A percentile compares a stretch with the other conserved stretches of the same genome.
These are phyloP conservation scores for Myathropa florea DNA, from an alignment of 2,888 invertebrate species.

Conservation along the genomic window DNA sequence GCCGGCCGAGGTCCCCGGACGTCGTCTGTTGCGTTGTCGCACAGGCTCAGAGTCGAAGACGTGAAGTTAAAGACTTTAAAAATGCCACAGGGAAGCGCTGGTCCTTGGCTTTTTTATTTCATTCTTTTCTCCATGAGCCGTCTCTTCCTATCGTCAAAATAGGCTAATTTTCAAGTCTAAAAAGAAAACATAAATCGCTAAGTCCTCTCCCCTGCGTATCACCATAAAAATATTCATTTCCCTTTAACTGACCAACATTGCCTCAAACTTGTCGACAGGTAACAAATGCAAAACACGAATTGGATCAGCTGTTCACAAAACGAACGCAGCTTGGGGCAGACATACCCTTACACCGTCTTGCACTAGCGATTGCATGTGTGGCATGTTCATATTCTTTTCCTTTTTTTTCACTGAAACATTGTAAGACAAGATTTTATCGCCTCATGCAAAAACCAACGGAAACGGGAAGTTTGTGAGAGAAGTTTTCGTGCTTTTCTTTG, in stretches of 20 bases:
- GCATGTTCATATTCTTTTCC: background rate
- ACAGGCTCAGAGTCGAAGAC: background rate
- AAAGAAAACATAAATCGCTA: too few relatives aligned
- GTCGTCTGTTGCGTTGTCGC: background rate
- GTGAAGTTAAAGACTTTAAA: too few relatives aligned
- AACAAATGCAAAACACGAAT: background rate
- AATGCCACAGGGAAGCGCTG: too few relatives aligned
- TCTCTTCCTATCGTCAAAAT: too few relatives aligned
- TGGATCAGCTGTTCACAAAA: background rate
- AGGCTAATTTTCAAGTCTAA: too few relatives aligned
- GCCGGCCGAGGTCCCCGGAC: too few relatives aligned
- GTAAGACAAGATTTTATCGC: background rate
- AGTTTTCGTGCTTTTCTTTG: background rate
- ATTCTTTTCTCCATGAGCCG: too few relatives aligned
- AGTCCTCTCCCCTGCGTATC: background rate
- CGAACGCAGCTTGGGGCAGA: background rate
- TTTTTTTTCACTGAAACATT: background rate
- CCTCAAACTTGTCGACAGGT: background rate
- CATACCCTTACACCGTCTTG: too few relatives aligned
- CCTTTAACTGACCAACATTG: background rate
- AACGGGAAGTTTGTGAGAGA: background rate
- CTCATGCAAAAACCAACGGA: background rate
- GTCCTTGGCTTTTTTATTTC: too few relatives aligned
- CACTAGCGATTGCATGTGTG: background rate
- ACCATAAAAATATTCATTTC: background rate